phyloP scores from a whole-genome alignment of 2,797 vertebrate genomes.

The Halcyon chelicuti region DNA sequence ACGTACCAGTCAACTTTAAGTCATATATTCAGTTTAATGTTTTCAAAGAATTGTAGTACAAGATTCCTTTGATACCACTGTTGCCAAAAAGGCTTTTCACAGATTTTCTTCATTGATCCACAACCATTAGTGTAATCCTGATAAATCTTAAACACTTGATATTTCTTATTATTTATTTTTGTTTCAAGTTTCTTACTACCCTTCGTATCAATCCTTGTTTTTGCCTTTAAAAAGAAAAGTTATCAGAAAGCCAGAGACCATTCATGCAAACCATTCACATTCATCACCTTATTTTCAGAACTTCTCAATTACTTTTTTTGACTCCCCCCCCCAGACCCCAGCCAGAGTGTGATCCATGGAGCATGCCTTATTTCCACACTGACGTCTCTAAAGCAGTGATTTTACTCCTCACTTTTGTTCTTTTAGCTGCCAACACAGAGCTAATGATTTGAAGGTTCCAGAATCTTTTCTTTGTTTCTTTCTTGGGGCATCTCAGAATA shows the following conservation, averaged over 20 bases:
- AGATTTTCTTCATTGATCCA: background rate
- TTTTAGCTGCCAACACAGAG: background rate
- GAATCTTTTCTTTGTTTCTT: background rate
- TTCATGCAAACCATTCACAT: background rate
- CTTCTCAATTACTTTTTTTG: background rate
- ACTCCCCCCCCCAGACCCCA: too few relatives aligned
- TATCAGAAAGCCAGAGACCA: background rate
- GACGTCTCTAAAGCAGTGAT: background rate
- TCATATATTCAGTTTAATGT: background rate
- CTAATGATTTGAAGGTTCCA: background rate
- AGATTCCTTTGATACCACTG: background rate
- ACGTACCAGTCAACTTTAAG: background rate
- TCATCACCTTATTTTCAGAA: background rate
- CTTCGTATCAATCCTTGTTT: background rate
- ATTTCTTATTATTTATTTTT: background rate
- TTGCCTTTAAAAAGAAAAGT: background rate
- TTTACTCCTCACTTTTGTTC: background rate
- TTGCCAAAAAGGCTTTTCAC: background rate
- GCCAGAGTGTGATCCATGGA: background rate
- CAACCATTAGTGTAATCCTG: background rate
- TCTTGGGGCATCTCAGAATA: background rate
- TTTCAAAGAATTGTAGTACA: background rate
- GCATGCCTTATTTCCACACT: background rate
- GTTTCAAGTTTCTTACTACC: background rate
- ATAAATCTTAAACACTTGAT: background rate